Evolutionary conservation across 2,113 vertebrate genomes (phyloP), one percentile per base, ranked within the genome.

Genomic region (Notothenia rossii): DNA sequence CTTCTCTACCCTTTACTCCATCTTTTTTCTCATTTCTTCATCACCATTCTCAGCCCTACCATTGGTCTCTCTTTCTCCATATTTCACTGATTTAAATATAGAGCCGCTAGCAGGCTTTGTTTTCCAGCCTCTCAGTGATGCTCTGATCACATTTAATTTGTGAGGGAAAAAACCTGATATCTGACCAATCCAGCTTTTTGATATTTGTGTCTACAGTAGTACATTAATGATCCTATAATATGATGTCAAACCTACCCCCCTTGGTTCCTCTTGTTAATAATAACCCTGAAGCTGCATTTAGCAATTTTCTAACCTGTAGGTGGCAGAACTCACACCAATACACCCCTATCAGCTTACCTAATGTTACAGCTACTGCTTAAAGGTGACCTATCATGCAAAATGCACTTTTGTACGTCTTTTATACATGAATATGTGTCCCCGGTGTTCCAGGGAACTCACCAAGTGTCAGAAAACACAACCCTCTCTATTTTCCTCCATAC

Each of bases 1-100:
- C n/a, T 45, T 61, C 69, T 64, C 74, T 60, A 25, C 82, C 75
- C 73, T 81, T 70, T 29, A 58, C 76, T 68, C 45, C 86, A 85
- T 84, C 46, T 83, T 82, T 79, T 84, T 58, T 51, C 64, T 59
- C 43, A 60, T 72, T 62, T 66, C 63, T 45, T 72, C 65, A 20
- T 76, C 46, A 33, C 18, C 61, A 1, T 54, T 66, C 67, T 63
- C 68, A 72, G 33, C 49, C 54, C 60, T 15, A 33, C 36, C 59
- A 15, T 65, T 55, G 9, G 36, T 65, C 75, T 60, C 49, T 36
- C 25, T 77, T 60, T 20, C 36, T 76, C 7, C 64, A 56, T 45
- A n/a, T 10, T 53, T 58, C 43, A 43, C 29, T 18, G n/a, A 13
- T 54, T 66, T 62, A 22, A 62, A 78, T 17, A 4, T 29, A 56